Conservation (phyloP, 2,113 vertebrate genomes). For the Polypterus senegalus region DNA sequence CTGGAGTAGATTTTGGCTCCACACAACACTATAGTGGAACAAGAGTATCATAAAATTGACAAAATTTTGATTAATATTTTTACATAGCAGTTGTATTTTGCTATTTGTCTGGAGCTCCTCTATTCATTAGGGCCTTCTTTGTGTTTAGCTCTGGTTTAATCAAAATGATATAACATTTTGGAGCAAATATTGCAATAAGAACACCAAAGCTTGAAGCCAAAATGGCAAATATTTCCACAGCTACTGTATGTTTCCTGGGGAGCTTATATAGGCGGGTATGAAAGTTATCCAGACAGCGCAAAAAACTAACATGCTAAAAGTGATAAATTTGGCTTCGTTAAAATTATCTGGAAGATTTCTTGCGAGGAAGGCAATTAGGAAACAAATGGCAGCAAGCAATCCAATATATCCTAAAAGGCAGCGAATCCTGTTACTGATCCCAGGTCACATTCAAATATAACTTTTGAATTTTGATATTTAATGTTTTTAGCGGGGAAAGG, state of each 20-base stretch:
- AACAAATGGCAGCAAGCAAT: slow-evolving; percentile 27
- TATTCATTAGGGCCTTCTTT: slow-evolving; percentile 37
- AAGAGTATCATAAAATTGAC: no score
- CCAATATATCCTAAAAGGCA: slow-evolving; percentile 30
- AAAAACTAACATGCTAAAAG: slow-evolving; percentile 51
- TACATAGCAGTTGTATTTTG: no score
- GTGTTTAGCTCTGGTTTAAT: slow-evolving; percentile 45
- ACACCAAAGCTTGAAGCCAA: slow-evolving; percentile 50
- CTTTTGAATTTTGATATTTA: slow-evolving; percentile 12
- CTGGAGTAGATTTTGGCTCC: no score
- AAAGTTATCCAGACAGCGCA: slow-evolving; percentile 45
- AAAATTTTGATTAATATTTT: no score
- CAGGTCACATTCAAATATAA: slow-evolving; percentile 27
- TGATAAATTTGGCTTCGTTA: slow-evolving; percentile 44
- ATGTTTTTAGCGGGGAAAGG: slow-evolving; percentile 2
- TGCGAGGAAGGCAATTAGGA: slow-evolving; percentile 33
- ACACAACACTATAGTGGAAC: no score
- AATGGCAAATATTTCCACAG: slow-evolving; percentile 49
- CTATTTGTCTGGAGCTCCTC: slow-evolving; percentile 17
- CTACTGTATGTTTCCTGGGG: slow-evolving; percentile 44
- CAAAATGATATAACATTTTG: slow-evolving; percentile 49
- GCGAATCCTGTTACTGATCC: slow-evolving; percentile 25
- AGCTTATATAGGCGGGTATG: slow-evolving; percentile 45
- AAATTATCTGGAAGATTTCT: slow-evolving; percentile 36
- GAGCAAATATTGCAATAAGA: slow-evolving; percentile 38